These are phyloP conservation scores for Manis crassicaudata DNA, from an alignment of 2,797 vertebrate species.

Conservation along the genomic window DNA sequence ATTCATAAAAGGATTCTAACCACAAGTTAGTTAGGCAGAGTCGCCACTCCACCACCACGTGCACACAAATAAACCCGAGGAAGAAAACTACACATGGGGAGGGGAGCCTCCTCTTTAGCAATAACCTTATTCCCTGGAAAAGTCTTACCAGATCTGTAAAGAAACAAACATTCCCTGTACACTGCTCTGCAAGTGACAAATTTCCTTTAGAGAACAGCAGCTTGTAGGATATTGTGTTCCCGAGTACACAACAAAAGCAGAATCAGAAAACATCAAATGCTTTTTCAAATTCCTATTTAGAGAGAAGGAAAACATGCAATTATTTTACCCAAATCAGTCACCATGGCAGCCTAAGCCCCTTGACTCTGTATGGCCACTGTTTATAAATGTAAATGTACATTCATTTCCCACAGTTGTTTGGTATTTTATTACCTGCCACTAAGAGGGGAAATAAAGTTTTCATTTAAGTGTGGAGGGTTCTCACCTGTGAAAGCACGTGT, in stretches of 20 bases:
- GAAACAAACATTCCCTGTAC: background rate
- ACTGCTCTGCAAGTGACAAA: background rate
- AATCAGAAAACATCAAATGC: background rate
- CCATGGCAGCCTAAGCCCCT: background rate
- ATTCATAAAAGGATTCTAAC: background rate
- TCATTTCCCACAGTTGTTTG: background rate
- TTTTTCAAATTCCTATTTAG: background rate
- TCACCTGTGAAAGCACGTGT: constrained; percentile 98
- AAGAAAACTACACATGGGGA: background rate
- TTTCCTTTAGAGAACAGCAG: background rate
- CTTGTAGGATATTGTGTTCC: background rate
- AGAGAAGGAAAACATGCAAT: background rate
- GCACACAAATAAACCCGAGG: background rate
- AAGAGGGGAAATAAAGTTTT: background rate
- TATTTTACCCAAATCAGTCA: background rate
- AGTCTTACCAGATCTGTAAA: background rate
- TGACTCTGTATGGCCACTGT: background rate
- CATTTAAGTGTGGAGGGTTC: constrained; percentile 43
- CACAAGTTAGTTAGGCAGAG: background rate
- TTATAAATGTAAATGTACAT: background rate
- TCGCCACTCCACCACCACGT: no score
- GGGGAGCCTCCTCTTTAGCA: background rate
- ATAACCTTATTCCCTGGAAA: background rate
- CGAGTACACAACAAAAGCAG: background rate
- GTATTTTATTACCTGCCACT: background rate